Conservation (phyloP, 2,888 invertebrate species). For the Rhaphigaster nebulosa region DNA sequence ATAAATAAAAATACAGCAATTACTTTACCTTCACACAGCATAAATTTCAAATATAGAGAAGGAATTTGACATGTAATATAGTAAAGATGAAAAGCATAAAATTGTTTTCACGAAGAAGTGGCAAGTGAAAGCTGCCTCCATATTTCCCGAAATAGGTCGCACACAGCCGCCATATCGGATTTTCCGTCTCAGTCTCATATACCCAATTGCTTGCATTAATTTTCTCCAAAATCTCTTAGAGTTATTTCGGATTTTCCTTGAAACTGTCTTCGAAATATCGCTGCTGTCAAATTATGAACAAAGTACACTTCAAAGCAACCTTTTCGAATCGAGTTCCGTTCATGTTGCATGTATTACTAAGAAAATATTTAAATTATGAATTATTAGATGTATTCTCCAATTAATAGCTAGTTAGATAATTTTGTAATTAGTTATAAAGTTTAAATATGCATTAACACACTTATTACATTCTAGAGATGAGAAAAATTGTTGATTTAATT, state of each 20-base stretch:
- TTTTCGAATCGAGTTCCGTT: neutral
- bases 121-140: conserved; percentile 24
- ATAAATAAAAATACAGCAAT: too few species aligned
- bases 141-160: conserved; percentile 46
- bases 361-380: too few species aligned
- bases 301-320: neutral
- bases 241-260: neutral
- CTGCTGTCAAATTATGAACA: neutral
- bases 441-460: too few species aligned
- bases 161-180: conserved; percentile 12
- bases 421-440: too few species aligned
- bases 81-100: conserved; percentile 8
- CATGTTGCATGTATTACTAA: too few species aligned
- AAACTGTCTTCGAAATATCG: neutral
- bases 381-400: too few species aligned
- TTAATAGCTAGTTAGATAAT: too few species aligned
- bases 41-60: neutral
- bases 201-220: neutral
- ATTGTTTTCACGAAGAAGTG: neutral
- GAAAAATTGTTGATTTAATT: too few species aligned
- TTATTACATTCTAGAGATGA: too few species aligned
- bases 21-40: neutral
- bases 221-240: neutral
- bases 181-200: conserved; percentile 19
- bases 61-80: neutral